Conservation (phyloP, 2,113 vertebrate species). For the Rattus rattus region DNA sequence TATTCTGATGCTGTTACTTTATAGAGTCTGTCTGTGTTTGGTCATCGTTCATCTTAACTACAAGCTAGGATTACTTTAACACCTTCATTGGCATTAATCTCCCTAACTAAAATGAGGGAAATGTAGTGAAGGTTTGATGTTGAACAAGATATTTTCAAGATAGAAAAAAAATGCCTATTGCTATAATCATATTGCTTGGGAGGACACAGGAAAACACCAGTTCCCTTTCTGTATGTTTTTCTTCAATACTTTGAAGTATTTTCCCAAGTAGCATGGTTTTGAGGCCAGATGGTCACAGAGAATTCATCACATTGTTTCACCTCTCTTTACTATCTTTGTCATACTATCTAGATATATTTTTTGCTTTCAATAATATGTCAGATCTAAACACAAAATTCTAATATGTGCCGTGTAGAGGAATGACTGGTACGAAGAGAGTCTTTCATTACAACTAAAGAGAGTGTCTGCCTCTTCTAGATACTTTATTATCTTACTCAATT, state of each 20-base stretch:
- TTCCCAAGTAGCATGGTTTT: slow-evolving; percentile 44
- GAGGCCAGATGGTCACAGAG: neutral
- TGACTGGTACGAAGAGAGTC: neutral
- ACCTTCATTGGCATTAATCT: neutral
- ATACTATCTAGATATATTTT: neutral
- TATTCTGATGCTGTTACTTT: neutral
- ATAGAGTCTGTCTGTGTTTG: neutral
- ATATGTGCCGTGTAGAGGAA: neutral
- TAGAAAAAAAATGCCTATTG: slow-evolving; percentile 36
- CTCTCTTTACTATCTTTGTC: neutral
- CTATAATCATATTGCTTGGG: slow-evolving; percentile 9
- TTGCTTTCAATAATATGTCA: slow-evolving; percentile 31
- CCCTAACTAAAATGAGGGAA: neutral
- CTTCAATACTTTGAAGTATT: slow-evolving; percentile 25
- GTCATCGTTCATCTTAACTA: neutral
- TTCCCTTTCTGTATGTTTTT: neutral
- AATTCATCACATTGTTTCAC: neutral
- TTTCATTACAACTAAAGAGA: neutral
- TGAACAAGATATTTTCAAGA: neutral
- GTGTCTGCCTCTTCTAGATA: neutral
- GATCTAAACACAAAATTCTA: slow-evolving; percentile 17
- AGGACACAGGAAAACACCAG: neutral
- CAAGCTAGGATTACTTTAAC: neutral
- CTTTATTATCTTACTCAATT: neutral
- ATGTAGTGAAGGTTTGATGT: neutral